Conservation (phyloP, 2,113 vertebrate genomes). For the Ictidomys tridecemlineatus region DNA sequence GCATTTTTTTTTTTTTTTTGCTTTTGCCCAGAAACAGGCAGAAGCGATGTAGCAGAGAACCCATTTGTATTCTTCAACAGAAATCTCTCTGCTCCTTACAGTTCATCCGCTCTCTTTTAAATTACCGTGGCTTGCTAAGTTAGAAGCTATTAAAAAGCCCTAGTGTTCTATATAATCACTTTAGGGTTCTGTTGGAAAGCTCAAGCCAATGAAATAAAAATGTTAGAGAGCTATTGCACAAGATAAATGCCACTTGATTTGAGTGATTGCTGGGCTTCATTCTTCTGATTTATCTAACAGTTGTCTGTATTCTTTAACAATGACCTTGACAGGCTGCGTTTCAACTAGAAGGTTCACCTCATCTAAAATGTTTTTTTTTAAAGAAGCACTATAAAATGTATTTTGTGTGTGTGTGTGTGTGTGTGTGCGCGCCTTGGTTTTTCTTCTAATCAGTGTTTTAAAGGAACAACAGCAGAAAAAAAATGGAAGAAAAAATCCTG, state of each 20-base stretch:
- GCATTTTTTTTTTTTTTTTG: background rate
- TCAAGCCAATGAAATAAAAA: constrained; percentile 53
- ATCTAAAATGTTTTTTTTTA: background rate
- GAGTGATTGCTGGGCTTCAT: background rate
- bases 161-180: background rate
- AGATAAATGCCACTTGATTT: constrained; percentile 60
- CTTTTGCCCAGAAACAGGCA: constrained; percentile 42
- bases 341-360: background rate
- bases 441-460: constrained; percentile 24
- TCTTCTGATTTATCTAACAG: constrained; percentile 34
- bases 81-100: constrained; percentile 26
- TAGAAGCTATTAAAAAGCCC: constrained; percentile 61
- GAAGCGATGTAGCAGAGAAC: background rate
- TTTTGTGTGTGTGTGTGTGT: background rate
- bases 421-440: background rate
- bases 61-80: constrained; percentile 69
- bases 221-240: constrained; percentile 46
- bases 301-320: constrained; percentile 29
- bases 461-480: background rate
- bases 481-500: background rate
- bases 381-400: background rate
- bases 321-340: background rate
- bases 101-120: constrained; percentile 32
- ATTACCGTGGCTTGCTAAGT: background rate
- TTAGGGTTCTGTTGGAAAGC: constrained; percentile 61